Conservation (phyloP, 2,797 vertebrate species). For the Odontamblyopus rebecca region DNA sequence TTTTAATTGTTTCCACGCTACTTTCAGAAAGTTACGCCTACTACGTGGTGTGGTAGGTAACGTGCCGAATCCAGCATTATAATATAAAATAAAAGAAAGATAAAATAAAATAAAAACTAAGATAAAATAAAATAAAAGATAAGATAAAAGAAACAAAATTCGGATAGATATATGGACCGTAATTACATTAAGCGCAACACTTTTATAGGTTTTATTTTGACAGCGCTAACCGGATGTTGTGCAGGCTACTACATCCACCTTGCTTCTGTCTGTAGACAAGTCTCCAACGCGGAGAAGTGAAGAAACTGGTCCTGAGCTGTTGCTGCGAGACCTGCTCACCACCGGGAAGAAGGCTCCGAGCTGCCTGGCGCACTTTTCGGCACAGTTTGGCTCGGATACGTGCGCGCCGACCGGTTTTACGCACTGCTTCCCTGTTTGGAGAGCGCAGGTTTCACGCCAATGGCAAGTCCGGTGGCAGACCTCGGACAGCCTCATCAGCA, state of each 20-base stretch:
- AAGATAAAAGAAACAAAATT: not conserved
- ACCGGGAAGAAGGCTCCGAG: not conserved
- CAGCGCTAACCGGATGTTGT: constrained; percentile 15
- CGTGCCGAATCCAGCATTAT: no score
- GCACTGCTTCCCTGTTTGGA: constrained; percentile 16
- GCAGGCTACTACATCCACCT: not conserved
- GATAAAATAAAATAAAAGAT: no score
- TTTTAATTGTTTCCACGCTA: no score
- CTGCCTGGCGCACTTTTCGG: constrained; percentile 9
- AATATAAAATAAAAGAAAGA: no score
- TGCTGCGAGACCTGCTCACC: constrained; percentile 29
- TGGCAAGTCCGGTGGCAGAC: constrained; percentile 87
- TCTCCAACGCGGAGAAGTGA: constrained; percentile 44
- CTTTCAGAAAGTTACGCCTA: no score
- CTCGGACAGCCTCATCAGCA: constrained; percentile 80
- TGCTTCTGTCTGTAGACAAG: constrained; percentile 21
- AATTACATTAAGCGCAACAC: not conserved
- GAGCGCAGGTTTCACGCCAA: constrained; percentile 69
- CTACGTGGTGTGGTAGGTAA: no score
- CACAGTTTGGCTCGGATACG: constrained; percentile 30
- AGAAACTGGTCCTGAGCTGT: constrained; percentile 43
- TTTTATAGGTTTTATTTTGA: constrained; percentile 35
- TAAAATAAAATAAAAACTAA: no score
- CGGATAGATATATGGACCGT: no score
- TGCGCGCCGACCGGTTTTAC: constrained; percentile 15